Percentiles rank a stretch among this genome's conserved stretches.
Evolutionary conservation across 2,113 vertebrate genomes (phyloP).

Genomic region (human): DNA sequence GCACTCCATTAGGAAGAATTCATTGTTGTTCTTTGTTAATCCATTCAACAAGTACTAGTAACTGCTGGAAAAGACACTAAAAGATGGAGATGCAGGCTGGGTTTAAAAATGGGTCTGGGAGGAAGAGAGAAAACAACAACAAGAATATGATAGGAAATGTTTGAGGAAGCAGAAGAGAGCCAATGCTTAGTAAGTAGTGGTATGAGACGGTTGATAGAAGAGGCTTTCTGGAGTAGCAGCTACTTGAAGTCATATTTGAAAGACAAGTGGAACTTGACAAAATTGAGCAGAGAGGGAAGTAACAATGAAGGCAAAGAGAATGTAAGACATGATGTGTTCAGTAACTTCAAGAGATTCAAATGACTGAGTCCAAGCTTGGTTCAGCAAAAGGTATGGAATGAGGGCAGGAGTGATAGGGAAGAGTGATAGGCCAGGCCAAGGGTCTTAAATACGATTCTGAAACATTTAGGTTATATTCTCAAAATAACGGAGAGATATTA

Average conservation of each 20-base stretch:
- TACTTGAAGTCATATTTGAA: not conserved
- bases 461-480: not conserved
- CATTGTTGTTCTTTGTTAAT: not conserved
- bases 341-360: not conserved
- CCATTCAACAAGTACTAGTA: not conserved
- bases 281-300: not conserved
- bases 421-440: not conserved
- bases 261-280: not conserved
- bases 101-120: not conserved
- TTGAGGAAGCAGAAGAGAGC: not conserved
- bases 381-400: not conserved
- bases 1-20: not conserved
- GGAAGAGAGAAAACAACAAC: not conserved
- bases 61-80: not conserved
- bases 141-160: not conserved
- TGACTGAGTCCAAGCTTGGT: not conserved
- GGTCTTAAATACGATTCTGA: not conserved
- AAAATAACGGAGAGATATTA: not conserved
- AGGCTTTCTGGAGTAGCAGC: not conserved
- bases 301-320: not conserved
- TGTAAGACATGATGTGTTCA: not conserved
- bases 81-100: not conserved
- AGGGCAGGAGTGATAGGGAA: not conserved
- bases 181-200: not conserved
- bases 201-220: not conserved